Conservation (phyloP, 2,797 vertebrate species). For the Tympanoctomys barrerae region DNA sequence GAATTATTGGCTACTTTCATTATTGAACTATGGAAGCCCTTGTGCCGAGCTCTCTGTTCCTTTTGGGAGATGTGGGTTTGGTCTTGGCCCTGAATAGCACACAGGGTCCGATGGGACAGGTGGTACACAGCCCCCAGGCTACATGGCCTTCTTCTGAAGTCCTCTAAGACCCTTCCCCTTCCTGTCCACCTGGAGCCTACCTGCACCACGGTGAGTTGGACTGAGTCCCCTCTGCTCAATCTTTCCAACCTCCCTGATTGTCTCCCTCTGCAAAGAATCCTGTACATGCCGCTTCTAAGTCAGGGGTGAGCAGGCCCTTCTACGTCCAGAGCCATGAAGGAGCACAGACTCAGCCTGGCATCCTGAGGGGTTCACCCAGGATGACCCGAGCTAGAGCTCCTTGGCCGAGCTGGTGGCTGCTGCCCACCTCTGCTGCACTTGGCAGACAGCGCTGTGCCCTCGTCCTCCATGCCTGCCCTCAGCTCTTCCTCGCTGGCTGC, state of each 20-base stretch:
- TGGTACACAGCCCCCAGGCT: not conserved
- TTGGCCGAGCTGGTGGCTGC: not conserved
- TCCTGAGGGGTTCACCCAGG: not conserved
- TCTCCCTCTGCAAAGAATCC: not conserved
- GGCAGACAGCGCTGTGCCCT: too few species aligned
- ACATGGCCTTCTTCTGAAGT: not conserved
- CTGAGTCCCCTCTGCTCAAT: not conserved
- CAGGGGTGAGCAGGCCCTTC: not conserved
- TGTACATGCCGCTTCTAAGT: not conserved
- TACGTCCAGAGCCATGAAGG: not conserved
- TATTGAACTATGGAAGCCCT: not conserved
- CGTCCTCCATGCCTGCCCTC: not conserved
- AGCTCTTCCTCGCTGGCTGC: fast-evolving
- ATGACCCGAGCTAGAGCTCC: not conserved
- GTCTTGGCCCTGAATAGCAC: not conserved
- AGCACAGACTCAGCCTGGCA: not conserved
- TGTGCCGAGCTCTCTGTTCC: not conserved
- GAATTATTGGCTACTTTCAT: not conserved
- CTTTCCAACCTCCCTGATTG: not conserved
- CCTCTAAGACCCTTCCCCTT: not conserved
- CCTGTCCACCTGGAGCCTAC: not conserved
- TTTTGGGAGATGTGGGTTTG: not conserved
- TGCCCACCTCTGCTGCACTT: not conserved
- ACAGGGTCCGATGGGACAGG: not conserved
- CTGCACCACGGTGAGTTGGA: too few species aligned